Conservation (phyloP, 1,140 invertebrate species). For the Platyura marginata region DNA sequence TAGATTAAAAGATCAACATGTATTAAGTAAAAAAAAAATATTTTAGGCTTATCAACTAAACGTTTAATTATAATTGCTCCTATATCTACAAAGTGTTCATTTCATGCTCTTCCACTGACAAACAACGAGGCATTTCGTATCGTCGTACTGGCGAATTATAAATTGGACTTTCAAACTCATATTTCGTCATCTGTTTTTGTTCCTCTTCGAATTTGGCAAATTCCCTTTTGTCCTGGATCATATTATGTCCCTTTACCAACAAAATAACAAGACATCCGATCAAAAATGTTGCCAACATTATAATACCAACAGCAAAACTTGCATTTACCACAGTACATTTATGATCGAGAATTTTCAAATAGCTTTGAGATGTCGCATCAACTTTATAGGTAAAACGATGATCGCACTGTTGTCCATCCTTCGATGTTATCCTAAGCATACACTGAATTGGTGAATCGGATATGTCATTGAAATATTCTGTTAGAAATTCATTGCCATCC, state of each 20-base stretch:
- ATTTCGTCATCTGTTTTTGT: slow-evolving; percentile 18
- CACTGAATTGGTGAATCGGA: slow-evolving; percentile 7
- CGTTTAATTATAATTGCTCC: too few relatives aligned
- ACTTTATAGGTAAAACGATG: slow-evolving; percentile 29
- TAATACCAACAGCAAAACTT: slow-evolving; percentile 14
- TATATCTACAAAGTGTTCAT: too few relatives aligned
- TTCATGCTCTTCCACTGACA: not conserved
- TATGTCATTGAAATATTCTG: not conserved
- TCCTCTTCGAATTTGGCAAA: slow-evolving; percentile 29
- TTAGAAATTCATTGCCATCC: slow-evolving; percentile 7
- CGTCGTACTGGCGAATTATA: slow-evolving; percentile 32
- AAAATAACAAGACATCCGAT: slow-evolving; percentile 26
- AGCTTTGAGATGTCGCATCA: slow-evolving; percentile 12
- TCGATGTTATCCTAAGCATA: slow-evolving; percentile 20
- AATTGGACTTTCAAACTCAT: slow-evolving; percentile 29
- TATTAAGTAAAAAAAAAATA: too few relatives aligned
- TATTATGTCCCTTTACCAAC: slow-evolving; percentile 23
- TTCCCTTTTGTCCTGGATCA: slow-evolving; percentile 27
- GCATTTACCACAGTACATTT: slow-evolving; percentile 20
- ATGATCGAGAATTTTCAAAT: slow-evolving; percentile 22
- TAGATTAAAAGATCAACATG: too few relatives aligned
- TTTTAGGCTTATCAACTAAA: too few relatives aligned
- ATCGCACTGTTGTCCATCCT: slow-evolving; percentile 26
- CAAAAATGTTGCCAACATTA: slow-evolving; percentile 24
- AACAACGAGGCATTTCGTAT: slow-evolving; percentile 28